phyloP scores from a whole-genome alignment of 53 echinoderm and acorn worm species.

The Crossaster papposus region DNA sequence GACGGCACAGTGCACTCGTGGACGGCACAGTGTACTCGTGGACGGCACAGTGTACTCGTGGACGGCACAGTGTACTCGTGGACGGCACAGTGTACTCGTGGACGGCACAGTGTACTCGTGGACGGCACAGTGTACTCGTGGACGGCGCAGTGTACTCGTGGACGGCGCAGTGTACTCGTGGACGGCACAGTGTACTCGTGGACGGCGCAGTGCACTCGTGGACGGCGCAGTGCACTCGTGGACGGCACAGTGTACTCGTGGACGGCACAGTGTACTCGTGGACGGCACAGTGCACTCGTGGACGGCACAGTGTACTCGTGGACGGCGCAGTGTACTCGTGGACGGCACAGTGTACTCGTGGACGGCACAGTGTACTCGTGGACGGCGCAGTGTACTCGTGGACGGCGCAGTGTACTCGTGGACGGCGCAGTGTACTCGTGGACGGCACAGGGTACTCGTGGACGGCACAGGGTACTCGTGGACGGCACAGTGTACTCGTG shows the following conservation, averaged over 20 bases:
- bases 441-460: background rate
- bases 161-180: background rate
- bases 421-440: background rate
- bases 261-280: background rate
- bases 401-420: background rate
- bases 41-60: background rate
- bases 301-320: slow-evolving; percentile 4
- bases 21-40: background rate
- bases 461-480: background rate
- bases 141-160: background rate
- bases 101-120: background rate
- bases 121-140: background rate
- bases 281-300: background rate
- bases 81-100: background rate
- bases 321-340: slow-evolving; percentile 10
- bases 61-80: background rate
- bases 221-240: background rate
- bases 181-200: background rate
- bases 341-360: background rate
- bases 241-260: slow-evolving; percentile 6
- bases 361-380: slow-evolving; percentile 15
- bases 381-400: background rate
- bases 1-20: background rate
- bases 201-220: slow-evolving; percentile 10
- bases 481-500: slow-evolving; percentile 15